Percentiles rank a stretch among this genome's conserved stretches.
phyloP scores from a whole-genome alignment of 2,113 vertebrate species.

The Aleadryas rufinucha region DNA sequence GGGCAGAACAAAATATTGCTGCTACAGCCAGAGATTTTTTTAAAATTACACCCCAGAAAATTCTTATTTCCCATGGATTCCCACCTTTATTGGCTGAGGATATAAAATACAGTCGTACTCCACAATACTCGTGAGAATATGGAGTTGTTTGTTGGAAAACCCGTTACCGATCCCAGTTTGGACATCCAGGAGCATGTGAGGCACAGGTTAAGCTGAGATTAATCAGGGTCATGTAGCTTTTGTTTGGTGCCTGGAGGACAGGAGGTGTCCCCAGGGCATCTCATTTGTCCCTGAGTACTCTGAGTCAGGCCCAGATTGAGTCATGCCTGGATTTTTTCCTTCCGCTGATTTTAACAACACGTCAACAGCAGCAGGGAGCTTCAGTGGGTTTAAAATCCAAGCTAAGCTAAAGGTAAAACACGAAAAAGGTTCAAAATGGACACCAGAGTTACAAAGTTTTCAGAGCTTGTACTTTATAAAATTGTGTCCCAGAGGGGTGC shows the following conservation, averaged over 20 bases:
- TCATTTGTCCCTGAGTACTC: neutral
- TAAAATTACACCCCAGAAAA: neutral
- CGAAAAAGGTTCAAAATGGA: neutral
- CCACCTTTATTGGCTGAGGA: neutral
- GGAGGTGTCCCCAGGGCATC: neutral
- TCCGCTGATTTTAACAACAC: neutral
- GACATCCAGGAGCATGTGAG: neutral
- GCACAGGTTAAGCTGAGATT: neutral
- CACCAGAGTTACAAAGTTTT: neutral
- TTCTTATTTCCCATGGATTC: neutral
- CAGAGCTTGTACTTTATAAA: neutral
- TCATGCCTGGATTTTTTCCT: neutral
- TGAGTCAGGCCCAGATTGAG: neutral
- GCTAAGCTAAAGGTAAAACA: neutral
- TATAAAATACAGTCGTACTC: neutral
- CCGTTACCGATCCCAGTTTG: neutral
- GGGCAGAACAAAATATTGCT: neutral
- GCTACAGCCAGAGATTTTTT: neutral
- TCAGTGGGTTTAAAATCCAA: neutral
- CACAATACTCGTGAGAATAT: rapidly evolving
- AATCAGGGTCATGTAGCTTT: rapidly evolving
- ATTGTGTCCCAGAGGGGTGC: neutral
- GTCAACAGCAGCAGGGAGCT: neutral
- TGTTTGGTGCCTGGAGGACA: neutral
- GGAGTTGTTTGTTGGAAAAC: neutral